These are phyloP conservation scores for Microtus richardsoni DNA, from an alignment of 2,113 vertebrate species.

Conservation along the genomic window DNA sequence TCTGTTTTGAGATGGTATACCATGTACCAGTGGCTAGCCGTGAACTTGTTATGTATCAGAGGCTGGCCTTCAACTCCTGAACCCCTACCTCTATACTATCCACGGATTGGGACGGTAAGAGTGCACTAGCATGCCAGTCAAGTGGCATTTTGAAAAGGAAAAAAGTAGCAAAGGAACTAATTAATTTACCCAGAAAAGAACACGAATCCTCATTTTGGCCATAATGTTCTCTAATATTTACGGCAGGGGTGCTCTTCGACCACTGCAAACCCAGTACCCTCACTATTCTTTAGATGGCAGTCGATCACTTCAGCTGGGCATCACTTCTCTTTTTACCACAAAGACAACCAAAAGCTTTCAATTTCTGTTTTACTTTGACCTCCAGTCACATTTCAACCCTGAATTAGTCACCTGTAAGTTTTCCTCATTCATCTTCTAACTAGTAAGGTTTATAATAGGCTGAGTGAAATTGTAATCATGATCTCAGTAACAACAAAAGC, in stretches of 20 bases:
- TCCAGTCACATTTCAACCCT: constrained; percentile 26
- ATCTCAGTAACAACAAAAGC: constrained; percentile 49
- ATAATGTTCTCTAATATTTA: neutral
- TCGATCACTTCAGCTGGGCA: neutral
- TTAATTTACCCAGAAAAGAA: constrained; percentile 14
- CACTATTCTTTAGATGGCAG: neutral
- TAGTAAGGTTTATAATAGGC: constrained; percentile 29
- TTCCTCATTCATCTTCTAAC: constrained; percentile 33
- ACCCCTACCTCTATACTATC: neutral
- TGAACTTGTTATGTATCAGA: neutral
- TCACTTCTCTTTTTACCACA: constrained; percentile 53
- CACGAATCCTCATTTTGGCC: neutral
- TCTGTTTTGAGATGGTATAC: neutral
- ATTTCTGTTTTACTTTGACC: constrained; percentile 54
- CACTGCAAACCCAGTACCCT: neutral
- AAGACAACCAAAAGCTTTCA: constrained; percentile 51
- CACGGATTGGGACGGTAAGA: neutral
- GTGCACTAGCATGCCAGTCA: neutral
- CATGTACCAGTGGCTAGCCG: neutral
- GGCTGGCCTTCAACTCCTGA: neutral
- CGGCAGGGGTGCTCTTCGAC: neutral
- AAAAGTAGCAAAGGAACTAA: constrained; percentile 30
- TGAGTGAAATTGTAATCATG: constrained; percentile 47
- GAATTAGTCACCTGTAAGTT: constrained; percentile 46
- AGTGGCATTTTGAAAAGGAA: constrained; percentile 47